These are phyloP conservation scores for Tamias sibiricus DNA, from an alignment of 2,113 vertebrate genomes.

Conservation along the genomic window DNA sequence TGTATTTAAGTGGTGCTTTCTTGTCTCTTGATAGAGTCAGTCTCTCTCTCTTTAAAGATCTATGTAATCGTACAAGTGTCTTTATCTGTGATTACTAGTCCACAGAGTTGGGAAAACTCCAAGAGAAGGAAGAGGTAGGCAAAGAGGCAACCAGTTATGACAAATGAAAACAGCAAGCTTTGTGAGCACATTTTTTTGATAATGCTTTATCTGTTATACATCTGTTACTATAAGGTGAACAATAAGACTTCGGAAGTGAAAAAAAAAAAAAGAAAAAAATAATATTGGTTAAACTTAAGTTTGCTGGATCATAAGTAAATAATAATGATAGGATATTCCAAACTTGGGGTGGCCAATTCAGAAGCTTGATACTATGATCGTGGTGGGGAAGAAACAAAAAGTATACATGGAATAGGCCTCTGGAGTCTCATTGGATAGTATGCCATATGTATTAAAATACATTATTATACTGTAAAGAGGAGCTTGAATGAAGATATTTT, in stretches of 20 bases:
- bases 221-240: neutral
- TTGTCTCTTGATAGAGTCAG: no score
- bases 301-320: neutral
- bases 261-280: neutral
- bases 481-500: neutral
- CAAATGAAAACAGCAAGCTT: no score
- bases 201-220: neutral
- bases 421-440: neutral
- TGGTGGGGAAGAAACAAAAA: neutral
- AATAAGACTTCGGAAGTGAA: neutral
- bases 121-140: neutral
- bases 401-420: neutral
- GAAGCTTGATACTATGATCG: neutral
- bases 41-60: neutral
- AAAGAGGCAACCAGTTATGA: neutral
- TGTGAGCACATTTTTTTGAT: neutral
- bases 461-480: neutral
- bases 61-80: neutral
- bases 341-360: neutral
- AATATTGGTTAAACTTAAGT: no score
- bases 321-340: neutral
- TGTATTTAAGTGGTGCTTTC: neutral
- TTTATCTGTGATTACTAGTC: neutral
- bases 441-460: neutral
- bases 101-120: neutral